Evolutionary conservation across 53 echinoderm and acorn worm genomes (phyloP), one percentile per base, ranked within the genome.

Genomic region (Holothuria scabra): DNA sequence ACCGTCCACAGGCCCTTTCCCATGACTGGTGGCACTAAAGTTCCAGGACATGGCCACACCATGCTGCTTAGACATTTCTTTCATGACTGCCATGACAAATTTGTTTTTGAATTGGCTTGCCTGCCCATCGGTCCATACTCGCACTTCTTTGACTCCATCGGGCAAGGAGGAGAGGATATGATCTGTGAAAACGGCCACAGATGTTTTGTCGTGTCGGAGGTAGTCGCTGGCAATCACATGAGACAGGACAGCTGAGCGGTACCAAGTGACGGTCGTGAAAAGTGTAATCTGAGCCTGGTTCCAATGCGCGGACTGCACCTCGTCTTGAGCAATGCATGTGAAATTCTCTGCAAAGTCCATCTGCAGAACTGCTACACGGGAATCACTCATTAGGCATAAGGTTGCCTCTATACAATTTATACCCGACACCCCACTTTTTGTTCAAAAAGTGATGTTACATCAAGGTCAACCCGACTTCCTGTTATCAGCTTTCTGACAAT

Each of bases 1-100:
- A 5, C 66, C 84, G 67, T 83, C 84, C 4, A 83, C 84, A 24
- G 67, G 67, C 22, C 84, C 84, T 65, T 83, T 83, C 20, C 66
- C 84, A 67, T 83, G 84, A 41, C 67, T 66, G 37, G 84, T 83
- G 8, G 67, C 66, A 19, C 20, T 67, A n/a, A 83, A 66, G 28
- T 85, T 71, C 72, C 85, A 85, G 8, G 57, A 46, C 57, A 85
- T 58, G 22, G 33, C 4, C 22, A 71, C 61, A 60, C 31, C 41
- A 60, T 71, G 71, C n/a, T 85, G 56, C 33, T 70, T 56, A 57
- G 79, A 18, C 57, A 79, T 12, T 44, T 7, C 44, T 57, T 29
- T 56, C 59, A 79, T 56, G 14, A 57, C 56, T 30, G 56, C 30
- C 79, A 79, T 79, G 18, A 79, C 79, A 79, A 79, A 79, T 19